These are phyloP conservation scores for Tapirus indicus DNA, from an alignment of 2,797 vertebrate species.

Conservation along the genomic window DNA sequence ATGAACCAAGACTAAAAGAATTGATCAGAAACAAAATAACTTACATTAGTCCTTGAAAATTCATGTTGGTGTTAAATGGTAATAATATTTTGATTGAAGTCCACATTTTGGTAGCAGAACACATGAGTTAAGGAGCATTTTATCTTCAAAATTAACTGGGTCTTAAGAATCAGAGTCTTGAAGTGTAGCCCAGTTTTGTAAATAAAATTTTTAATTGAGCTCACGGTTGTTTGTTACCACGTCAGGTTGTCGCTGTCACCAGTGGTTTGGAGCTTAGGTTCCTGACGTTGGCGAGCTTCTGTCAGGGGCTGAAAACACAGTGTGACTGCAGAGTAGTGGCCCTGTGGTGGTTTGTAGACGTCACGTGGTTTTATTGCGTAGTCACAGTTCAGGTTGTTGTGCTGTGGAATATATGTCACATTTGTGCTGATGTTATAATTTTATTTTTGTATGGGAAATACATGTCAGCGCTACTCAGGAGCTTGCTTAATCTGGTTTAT, in stretches of 20 bases:
- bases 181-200: constrained; percentile 39
- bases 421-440: background rate
- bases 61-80: background rate
- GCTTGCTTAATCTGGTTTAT: background rate
- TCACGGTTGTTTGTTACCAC: background rate
- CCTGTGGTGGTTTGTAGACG: background rate
- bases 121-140: background rate
- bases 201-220: constrained; percentile 29
- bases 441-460: constrained; percentile 16
- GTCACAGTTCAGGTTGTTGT: background rate
- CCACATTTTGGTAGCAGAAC: background rate
- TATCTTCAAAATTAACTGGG: constrained; percentile 49
- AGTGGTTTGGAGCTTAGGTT: background rate
- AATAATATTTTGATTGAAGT: background rate
- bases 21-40: background rate
- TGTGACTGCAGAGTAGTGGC: background rate
- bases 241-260: background rate
- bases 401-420: background rate
- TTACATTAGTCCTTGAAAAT: background rate
- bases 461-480: background rate
- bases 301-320: background rate
- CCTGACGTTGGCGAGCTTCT: background rate
- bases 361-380: background rate
- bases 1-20: constrained; percentile 9
- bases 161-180: constrained; percentile 42